Conservation (phyloP, 2,113 vertebrate species). For the Bubalus kerabau region DNA sequence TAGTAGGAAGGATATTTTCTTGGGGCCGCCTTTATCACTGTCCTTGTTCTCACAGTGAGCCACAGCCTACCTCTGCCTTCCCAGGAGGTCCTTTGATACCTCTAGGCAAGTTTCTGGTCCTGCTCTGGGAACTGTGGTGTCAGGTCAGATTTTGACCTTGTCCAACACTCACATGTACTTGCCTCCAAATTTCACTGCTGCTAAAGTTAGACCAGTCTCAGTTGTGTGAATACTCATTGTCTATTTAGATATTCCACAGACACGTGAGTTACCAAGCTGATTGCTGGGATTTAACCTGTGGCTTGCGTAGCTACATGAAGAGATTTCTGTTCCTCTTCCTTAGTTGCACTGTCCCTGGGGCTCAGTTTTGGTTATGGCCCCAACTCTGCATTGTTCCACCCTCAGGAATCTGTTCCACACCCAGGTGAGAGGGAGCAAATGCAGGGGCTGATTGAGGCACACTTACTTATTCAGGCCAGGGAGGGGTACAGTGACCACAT, state of each 20-base stretch:
- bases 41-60: no score
- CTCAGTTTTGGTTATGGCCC: not conserved
- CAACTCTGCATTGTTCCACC: not conserved
- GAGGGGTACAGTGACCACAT: not conserved
- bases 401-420: not conserved
- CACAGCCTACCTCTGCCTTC: no score
- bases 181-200: no score
- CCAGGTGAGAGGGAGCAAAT: not conserved
- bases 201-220: no score
- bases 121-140: no score
- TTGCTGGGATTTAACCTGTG: not conserved
- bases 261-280: not conserved
- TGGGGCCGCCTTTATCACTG: no score
- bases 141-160: no score
- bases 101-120: no score
- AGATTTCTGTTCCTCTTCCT: not conserved
- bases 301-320: not conserved
- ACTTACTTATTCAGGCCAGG: not conserved
- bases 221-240: not conserved
- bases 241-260: not conserved
- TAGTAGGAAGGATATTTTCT: no score
- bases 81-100: no score
- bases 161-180: no score
- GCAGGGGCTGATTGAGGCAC: not conserved
- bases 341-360: not conserved